These are phyloP conservation scores for Rhimphoctona megacephalus DNA, from an alignment of 2,888 invertebrate genomes.

Conservation along the genomic window DNA sequence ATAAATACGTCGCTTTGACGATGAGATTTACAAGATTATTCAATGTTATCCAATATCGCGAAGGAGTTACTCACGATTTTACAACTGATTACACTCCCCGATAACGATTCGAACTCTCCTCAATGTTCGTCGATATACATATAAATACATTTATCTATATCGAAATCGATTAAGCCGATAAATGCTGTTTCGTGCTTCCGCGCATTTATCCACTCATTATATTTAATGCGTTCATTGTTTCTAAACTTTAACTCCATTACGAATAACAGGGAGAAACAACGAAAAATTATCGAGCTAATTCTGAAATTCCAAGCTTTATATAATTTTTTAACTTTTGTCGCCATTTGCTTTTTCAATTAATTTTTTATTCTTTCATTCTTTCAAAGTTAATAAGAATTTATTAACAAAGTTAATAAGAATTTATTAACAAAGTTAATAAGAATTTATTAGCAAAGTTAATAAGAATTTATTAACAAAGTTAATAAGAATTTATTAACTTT, in stretches of 20 bases:
- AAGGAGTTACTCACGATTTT: slow-evolving; percentile 53
- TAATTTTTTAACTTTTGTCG: slow-evolving; percentile 1
- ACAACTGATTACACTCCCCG: slow-evolving; percentile 60
- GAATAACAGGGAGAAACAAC: not conserved
- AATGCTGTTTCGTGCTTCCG: slow-evolving; percentile 65
- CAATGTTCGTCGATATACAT: not conserved
- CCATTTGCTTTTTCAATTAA: slow-evolving; percentile 14
- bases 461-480: no score
- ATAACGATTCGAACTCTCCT: slow-evolving; percentile 36
- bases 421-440: no score
- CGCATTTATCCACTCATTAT: slow-evolving; percentile 62
- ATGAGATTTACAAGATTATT: slow-evolving; percentile 65
- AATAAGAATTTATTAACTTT: no score
- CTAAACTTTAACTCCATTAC: slow-evolving; percentile 40
- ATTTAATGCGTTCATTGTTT: slow-evolving; percentile 68
- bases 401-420: no score
- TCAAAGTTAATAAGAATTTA: no score
- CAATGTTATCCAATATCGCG: slow-evolving; percentile 61
- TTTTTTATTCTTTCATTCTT: not conserved
- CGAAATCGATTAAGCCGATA: slow-evolving; percentile 53
- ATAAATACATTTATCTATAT: not conserved
- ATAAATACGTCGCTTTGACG: slow-evolving; percentile 45
- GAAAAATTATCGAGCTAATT: slow-evolving; percentile 12
- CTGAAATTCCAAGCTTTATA: not conserved
- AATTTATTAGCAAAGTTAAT: no score